Conservation (phyloP, 2,113 vertebrate genomes). For the Lathamus discolor region DNA sequence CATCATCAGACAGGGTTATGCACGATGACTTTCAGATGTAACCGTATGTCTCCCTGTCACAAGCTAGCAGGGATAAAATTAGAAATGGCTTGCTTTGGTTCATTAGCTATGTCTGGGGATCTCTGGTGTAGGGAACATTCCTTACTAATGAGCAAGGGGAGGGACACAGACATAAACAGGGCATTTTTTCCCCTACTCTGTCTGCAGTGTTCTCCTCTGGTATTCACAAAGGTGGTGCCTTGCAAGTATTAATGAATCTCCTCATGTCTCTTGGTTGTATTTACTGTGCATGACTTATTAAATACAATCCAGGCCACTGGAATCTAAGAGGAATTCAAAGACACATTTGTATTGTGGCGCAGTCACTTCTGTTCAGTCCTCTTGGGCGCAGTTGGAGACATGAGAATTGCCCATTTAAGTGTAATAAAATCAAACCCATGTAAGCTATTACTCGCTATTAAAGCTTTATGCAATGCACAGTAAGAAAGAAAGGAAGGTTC, state of each 20-base stretch:
- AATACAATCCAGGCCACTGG: slow-evolving; percentile 1
- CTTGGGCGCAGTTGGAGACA: slow-evolving; percentile 33
- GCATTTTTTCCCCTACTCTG: not conserved
- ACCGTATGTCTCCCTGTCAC: not conserved
- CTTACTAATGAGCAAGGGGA: not conserved
- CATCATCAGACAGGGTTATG: not conserved
- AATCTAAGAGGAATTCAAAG: slow-evolving; percentile 9
- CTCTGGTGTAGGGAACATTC: not conserved
- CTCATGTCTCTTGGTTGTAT: slow-evolving; percentile 22
- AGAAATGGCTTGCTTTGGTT: not conserved
- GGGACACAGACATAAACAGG: not conserved
- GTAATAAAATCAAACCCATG: slow-evolving; percentile 65
- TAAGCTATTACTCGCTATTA: slow-evolving; percentile 40
- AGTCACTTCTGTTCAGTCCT: slow-evolving; percentile 32
- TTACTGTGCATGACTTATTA: slow-evolving; percentile 47
- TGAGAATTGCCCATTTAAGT: slow-evolving; percentile 53
- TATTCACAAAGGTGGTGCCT: not conserved
- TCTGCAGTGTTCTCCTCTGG: not conserved
- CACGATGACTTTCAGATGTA: not conserved
- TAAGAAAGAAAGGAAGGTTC: not conserved
- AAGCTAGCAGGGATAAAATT: not conserved
- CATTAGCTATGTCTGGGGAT: not conserved
- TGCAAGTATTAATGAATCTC: not conserved
- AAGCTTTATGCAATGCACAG: slow-evolving; percentile 45
- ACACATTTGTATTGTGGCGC: not conserved